Evolutionary conservation across 2,113 vertebrate species (phyloP).

Genomic region (Notarius lentiginosus): DNA sequence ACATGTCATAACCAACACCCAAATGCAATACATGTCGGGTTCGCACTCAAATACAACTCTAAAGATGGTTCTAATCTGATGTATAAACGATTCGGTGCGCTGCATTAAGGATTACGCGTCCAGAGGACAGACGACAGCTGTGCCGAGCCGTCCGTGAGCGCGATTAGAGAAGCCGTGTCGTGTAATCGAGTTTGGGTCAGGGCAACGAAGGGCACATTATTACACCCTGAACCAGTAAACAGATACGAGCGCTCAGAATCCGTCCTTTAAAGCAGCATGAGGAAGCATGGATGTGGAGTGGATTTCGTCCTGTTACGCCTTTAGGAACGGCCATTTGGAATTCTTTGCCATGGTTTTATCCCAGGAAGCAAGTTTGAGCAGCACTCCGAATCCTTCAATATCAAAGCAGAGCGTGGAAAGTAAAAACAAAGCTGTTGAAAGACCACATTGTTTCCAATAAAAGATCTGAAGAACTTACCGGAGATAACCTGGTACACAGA

Average conservation of each 20-base stretch:
- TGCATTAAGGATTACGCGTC: neutral
- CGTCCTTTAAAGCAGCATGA: neutral
- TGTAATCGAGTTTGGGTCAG: neutral
- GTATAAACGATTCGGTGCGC: neutral
- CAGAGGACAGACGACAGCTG: neutral
- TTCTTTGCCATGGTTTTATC: neutral
- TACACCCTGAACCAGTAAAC: neutral
- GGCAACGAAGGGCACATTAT: neutral
- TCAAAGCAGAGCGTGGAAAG: neutral
- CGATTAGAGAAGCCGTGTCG: neutral
- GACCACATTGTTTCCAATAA: neutral
- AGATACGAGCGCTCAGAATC: neutral
- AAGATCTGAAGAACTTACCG: slow-evolving; percentile 43
- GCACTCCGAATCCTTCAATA: neutral
- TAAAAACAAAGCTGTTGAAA: neutral
- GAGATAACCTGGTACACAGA: slow-evolving; percentile 40
- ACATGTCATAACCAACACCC: neutral
- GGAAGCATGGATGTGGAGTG: neutral
- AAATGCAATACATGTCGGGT: neutral
- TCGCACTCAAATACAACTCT: neutral
- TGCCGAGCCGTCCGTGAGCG: neutral
- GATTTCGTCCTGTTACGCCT: neutral
- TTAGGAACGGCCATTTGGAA: neutral
- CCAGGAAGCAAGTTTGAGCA: neutral
- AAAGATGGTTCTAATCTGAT: neutral